Base-by-base conservation (phyloP, 2,797 vertebrate genomes). In the Anguilla marmorata region DNA sequence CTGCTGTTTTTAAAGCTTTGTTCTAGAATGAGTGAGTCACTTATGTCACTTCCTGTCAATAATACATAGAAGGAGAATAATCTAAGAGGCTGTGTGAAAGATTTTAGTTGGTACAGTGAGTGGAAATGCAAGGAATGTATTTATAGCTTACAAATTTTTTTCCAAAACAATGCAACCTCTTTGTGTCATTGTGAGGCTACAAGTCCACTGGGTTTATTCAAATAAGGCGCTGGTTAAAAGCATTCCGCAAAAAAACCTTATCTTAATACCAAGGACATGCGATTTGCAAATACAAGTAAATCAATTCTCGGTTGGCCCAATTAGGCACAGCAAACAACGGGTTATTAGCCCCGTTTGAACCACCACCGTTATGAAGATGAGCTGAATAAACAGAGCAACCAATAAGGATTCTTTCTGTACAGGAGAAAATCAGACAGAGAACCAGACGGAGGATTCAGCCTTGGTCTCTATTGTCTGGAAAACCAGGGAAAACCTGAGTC, bases 21-120 rank as follows among this genome's bases (percentile, higher is more conserved):
- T 85, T 69, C 69, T 30, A 88, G 50, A 88, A 58, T 85, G 87
- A 85, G 80, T 88, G 87, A 85, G 80, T 88, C 87, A 88, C 82
- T 27, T 37, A 48, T 85, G 54, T 85, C 63, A 85, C 87, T 88
- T 88, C 87, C 87, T 6, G 80, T 85, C 80, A 41, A 60, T 74
- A 72, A 12, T 72, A 45, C 41, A 63, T 63, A 88, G 66, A 41
- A 11, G 58, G 45, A 58, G 83, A 52, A 41, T 37, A 76, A 60
- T 85, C 52, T 58, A 84, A 85, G 50, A 85, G 30, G n/a, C 83
- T 8, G 86, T 14, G 58, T 27, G 72, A 72, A 56, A 30, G n/a
- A 58, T 85, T 83, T 58, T 50, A 50, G 33, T 27, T 48, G 19
- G 58, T 50, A 76, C 27, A 58, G 45, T 72, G 27, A 85, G 30